Conservation (phyloP, 2,888 invertebrate genomes). For the Acanthosoma haemorrhoidale region DNA sequence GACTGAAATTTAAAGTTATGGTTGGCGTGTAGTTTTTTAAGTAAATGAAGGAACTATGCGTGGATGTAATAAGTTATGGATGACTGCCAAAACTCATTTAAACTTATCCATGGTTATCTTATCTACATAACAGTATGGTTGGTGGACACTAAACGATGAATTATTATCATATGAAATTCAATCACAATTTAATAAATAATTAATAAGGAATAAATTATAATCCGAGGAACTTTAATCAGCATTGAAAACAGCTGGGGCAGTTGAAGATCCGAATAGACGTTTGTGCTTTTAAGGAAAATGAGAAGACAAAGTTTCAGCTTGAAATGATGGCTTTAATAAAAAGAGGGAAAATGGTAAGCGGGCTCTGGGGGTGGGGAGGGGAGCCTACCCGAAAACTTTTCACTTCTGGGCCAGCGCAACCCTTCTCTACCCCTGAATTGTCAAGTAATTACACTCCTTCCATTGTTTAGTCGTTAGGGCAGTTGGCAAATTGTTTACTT, state of each 20-base stretch:
- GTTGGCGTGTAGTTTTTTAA: too few relatives aligned
- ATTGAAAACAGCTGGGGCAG: not conserved
- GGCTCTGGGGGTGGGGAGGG: too few relatives aligned
- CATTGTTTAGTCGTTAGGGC: not conserved
- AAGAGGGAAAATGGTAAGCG: slow-evolving; percentile 1
- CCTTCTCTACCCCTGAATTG: not conserved
- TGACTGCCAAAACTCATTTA: too few relatives aligned
- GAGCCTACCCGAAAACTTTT: not conserved
- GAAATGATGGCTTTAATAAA: slow-evolving; percentile 6
- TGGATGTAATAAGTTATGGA: too few relatives aligned
- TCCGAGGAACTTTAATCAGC: not conserved
- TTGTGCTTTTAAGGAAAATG: not conserved
- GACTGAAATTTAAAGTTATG: too few relatives aligned
- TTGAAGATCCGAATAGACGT: not conserved
- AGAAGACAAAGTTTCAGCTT: not conserved
- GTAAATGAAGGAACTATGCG: too few relatives aligned
- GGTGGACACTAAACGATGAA: too few relatives aligned
- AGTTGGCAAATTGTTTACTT: not conserved
- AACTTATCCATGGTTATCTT: too few relatives aligned
- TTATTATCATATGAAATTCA: too few relatives aligned
- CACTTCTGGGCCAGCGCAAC: not conserved
- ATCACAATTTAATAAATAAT: too few relatives aligned
- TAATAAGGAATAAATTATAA: slow-evolving; percentile 6
- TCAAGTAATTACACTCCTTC: slow-evolving; percentile 3
- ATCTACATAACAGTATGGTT: too few relatives aligned